phyloP scores from a whole-genome alignment of 2,797 vertebrate genomes.

The Sebastes elongatus region DNA sequence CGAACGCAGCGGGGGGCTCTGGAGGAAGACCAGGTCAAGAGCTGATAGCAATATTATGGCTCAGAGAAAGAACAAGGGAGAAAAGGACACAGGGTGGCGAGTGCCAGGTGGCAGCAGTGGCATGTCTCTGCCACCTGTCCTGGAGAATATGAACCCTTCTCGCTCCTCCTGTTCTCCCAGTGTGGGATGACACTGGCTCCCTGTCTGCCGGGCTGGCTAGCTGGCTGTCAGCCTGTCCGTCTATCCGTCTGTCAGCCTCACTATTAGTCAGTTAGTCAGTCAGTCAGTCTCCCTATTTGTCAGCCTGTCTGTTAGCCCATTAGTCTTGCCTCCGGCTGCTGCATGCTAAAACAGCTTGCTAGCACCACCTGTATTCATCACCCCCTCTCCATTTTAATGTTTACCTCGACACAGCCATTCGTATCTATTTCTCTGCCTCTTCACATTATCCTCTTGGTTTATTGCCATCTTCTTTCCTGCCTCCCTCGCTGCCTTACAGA shows the following conservation, averaged over 20 bases:
- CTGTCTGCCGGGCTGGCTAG: constrained; percentile 66
- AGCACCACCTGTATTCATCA: constrained; percentile 49
- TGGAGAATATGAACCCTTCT: constrained; percentile 75
- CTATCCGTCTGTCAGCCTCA: constrained; percentile 68
- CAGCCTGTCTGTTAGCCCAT: constrained; percentile 45
- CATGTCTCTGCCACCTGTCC: constrained; percentile 79
- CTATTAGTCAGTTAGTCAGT: constrained; percentile 46
- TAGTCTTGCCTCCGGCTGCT: constrained; percentile 31
- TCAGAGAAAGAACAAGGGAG: constrained; percentile 45
- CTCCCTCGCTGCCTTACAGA: background rate
- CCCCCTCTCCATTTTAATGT: constrained; percentile 14
- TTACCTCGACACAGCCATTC: constrained; percentile 14
- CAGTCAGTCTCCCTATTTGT: constrained; percentile 35
- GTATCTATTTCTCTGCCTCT: constrained; percentile 1
- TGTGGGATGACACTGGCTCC: constrained; percentile 65
- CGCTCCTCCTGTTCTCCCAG: constrained; percentile 73
- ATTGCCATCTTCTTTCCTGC: background rate
- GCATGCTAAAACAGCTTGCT: constrained; percentile 42
- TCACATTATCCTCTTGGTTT: constrained; percentile 20
- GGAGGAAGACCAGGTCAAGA: constrained; percentile 66
- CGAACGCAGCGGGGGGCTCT: constrained; percentile 38
- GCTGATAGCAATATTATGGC: constrained; percentile 70
- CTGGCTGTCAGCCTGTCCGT: constrained; percentile 71
- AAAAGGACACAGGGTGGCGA: constrained; percentile 40
- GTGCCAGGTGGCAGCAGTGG: constrained; percentile 78